phyloP scores from a whole-genome alignment of 1,140 invertebrate species.

The Mesaphorura yosii region DNA sequence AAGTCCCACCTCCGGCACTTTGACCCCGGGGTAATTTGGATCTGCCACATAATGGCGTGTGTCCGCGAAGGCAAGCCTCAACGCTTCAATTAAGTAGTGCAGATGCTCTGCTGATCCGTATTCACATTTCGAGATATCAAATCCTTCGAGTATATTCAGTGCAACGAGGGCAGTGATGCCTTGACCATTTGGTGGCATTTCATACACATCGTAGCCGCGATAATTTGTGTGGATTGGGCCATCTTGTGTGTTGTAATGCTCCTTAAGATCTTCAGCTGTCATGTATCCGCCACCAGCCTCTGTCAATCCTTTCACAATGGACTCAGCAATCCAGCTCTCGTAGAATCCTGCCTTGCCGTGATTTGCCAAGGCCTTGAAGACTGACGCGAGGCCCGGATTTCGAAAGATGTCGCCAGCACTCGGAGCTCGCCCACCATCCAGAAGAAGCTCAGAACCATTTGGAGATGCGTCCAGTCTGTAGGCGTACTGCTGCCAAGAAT shows the following conservation, averaged over 20 bases:
- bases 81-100: slow-evolving; percentile 35
- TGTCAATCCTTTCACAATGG: slow-evolving; percentile 34
- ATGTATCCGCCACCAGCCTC: slow-evolving; percentile 35
- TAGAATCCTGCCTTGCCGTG: slow-evolving; percentile 36
- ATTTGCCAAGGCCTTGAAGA: slow-evolving; percentile 34
- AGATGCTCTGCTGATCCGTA: slow-evolving; percentile 32
- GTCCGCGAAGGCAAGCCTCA: slow-evolving; percentile 37
- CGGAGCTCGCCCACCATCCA: slow-evolving; percentile 33
- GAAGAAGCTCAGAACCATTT: slow-evolving; percentile 32
- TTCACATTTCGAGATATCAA: slow-evolving; percentile 32
- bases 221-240: slow-evolving; percentile 30
- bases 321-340: slow-evolving; percentile 34
- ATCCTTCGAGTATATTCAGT: slow-evolving; percentile 35
- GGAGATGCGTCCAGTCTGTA: slow-evolving; percentile 15
- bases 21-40: slow-evolving; percentile 25
- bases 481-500: slow-evolving; percentile 28
- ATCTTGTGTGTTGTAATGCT: slow-evolving; percentile 33
- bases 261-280: slow-evolving; percentile 34
- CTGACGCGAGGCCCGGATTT: slow-evolving; percentile 34
- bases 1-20: slow-evolving; percentile 33
- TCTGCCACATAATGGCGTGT: slow-evolving; percentile 34
- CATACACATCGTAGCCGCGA: slow-evolving; percentile 18
- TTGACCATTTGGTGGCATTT: slow-evolving; percentile 35
- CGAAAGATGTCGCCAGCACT: slow-evolving; percentile 34
- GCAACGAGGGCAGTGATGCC: slow-evolving; percentile 35